Conservation (phyloP, 2,113 vertebrate species). For the Cromileptes altivelis region DNA sequence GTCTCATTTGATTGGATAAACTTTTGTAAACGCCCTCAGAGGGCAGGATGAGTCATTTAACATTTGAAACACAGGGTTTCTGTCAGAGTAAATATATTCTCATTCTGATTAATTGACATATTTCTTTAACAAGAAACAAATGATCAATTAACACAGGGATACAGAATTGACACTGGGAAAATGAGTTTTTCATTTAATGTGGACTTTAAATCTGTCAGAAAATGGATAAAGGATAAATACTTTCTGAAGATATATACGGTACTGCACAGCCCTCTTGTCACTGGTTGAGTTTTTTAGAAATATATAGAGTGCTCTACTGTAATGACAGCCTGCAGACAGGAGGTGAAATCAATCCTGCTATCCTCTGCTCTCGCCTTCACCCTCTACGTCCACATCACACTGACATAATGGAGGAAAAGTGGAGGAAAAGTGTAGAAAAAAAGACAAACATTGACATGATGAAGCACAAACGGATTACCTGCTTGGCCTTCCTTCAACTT, state of each 20-base stretch:
- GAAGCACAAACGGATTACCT: constrained; percentile 58
- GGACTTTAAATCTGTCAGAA: background rate
- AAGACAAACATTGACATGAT: constrained; percentile 50
- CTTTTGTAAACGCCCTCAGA: too few relatives aligned
- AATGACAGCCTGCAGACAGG: constrained; percentile 21
- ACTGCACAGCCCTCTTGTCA: background rate
- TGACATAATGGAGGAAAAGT: constrained; percentile 27
- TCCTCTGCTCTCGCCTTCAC: background rate
- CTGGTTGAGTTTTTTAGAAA: constrained; percentile 13
- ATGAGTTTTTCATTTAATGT: too few relatives aligned
- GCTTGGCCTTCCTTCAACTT: constrained; percentile 48
- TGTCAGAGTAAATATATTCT: too few relatives aligned
- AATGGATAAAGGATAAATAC: background rate
- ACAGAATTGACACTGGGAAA: too few relatives aligned
- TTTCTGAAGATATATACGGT: background rate
- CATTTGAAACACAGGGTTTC: too few relatives aligned
- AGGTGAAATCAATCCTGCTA: constrained; percentile 42
- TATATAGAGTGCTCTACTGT: background rate
- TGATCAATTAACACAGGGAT: too few relatives aligned
- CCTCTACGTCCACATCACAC: background rate
- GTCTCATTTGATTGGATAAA: too few relatives aligned
- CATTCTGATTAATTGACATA: too few relatives aligned
- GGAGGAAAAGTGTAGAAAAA: constrained; percentile 1
- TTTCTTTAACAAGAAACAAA: too few relatives aligned
- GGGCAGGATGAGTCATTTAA: too few relatives aligned